Evolutionary conservation across 1,140 invertebrate species (phyloP).

Genomic region (Drosophila sulfurigaster): DNA sequence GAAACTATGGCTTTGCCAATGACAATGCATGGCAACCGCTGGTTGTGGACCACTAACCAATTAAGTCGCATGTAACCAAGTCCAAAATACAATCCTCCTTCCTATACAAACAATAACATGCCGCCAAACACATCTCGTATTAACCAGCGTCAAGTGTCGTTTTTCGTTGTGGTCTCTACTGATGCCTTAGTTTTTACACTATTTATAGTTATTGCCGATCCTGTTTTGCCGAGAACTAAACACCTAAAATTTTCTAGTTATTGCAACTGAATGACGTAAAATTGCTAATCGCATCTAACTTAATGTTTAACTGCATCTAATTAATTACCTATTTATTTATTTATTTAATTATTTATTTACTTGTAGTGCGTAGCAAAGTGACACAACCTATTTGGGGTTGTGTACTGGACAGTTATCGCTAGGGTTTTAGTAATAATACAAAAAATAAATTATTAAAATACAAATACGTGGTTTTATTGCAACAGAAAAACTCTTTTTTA

Average conservation of each 20-base stretch:
- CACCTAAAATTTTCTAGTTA: slow-evolving; percentile 58
- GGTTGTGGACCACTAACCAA: slow-evolving; percentile 63
- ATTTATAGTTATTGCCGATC: slow-evolving; percentile 31
- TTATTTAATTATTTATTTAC: slow-evolving; percentile 81
- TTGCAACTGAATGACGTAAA: slow-evolving; percentile 41
- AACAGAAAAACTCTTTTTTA: too few relatives aligned
- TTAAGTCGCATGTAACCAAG: slow-evolving; percentile 59
- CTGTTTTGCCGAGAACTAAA: slow-evolving; percentile 39
- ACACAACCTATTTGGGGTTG: slow-evolving; percentile 37
- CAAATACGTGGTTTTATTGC: neutral
- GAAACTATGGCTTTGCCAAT: slow-evolving; percentile 53
- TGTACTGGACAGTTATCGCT: slow-evolving; percentile 41
- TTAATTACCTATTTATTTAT: slow-evolving; percentile 59
- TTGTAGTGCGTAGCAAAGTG: slow-evolving; percentile 63
- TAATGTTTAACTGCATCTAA: slow-evolving; percentile 56
- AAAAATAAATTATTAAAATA: slow-evolving; percentile 65
- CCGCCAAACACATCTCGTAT: slow-evolving; percentile 43
- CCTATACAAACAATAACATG: slow-evolving; percentile 34
- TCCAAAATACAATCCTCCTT: neutral
- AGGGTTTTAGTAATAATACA: slow-evolving; percentile 59
- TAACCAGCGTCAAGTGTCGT: slow-evolving; percentile 45
- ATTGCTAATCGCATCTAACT: slow-evolving; percentile 54
- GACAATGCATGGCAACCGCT: slow-evolving; percentile 80
- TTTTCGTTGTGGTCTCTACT: slow-evolving; percentile 24
- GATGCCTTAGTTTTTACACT: slow-evolving; percentile 42